Evolutionary conservation across 2,113 vertebrate genomes (phyloP).

Genomic region (Ciconia stormi): DNA sequence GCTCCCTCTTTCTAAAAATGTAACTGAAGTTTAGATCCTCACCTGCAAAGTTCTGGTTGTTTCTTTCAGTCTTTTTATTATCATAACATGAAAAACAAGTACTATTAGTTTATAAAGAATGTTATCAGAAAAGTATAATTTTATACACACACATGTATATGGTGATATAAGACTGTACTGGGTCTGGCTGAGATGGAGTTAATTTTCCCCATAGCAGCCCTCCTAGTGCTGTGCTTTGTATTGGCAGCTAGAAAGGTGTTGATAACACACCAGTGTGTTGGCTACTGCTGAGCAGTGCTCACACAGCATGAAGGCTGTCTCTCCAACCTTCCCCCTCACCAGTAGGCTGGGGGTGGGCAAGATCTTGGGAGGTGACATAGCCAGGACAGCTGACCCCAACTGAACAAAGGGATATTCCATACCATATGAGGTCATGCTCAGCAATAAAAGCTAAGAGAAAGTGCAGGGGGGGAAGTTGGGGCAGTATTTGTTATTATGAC

Average conservation of each 20-base stretch:
- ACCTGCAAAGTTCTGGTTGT: neutral
- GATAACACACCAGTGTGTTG: too few relatives aligned
- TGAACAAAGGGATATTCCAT: neutral
- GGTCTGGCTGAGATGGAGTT: too few relatives aligned
- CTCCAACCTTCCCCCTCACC: too few relatives aligned
- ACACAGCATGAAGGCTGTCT: too few relatives aligned
- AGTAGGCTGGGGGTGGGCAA: neutral
- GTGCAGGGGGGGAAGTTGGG: too few relatives aligned
- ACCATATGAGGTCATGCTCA: neutral
- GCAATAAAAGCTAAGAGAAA: neutral
- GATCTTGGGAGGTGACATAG: neutral
- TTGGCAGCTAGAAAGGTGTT: too few relatives aligned
- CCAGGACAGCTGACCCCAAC: neutral
- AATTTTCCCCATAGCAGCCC: too few relatives aligned
- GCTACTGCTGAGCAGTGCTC: too few relatives aligned
- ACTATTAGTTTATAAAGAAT: neutral
- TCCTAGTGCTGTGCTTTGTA: too few relatives aligned
- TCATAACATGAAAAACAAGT: neutral
- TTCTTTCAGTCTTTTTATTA: neutral
- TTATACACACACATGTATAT: fast-evolving
- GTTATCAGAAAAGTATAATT: neutral
- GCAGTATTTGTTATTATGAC: neutral
- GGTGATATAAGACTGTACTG: neutral
- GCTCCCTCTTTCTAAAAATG: neutral
- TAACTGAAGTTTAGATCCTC: neutral